Conservation (phyloP, 2,113 vertebrate species). For the Dicaeum eximium region DNA sequence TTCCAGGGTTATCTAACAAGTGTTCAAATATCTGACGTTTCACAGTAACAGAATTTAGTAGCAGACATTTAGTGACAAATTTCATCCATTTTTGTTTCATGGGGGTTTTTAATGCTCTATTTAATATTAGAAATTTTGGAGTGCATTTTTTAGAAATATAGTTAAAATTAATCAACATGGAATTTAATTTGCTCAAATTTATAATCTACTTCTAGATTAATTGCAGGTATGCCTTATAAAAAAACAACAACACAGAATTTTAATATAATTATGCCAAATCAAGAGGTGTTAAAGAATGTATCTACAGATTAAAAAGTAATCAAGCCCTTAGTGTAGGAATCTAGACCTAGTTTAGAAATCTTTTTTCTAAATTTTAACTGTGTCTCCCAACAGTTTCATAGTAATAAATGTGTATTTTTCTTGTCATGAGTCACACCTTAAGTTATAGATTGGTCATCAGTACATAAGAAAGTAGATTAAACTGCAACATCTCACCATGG, state of each 20-base stretch:
- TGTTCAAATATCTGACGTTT: background rate
- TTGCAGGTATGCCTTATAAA: background rate
- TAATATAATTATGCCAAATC: background rate
- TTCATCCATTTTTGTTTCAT: background rate
- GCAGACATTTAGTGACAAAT: background rate
- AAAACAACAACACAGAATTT: background rate
- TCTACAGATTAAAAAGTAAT: conserved; percentile 48
- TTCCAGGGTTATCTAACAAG: background rate
- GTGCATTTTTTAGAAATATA: conserved; percentile 5
- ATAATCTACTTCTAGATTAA: conserved; percentile 31
- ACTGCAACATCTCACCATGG: background rate
- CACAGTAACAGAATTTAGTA: background rate
- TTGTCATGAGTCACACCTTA: background rate
- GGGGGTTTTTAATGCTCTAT: background rate
- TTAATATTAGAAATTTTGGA: background rate
- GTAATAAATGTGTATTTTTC: conserved; percentile 8
- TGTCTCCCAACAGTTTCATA: background rate
- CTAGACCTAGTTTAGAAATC: background rate
- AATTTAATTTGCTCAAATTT: conserved; percentile 52
- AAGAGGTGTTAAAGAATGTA: background rate
- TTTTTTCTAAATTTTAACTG: conserved; percentile 7
- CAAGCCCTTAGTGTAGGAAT: background rate
- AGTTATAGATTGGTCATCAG: background rate
- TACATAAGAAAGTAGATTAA: background rate
- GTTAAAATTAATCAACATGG: conserved; percentile 17